Base-by-base conservation (phyloP, 2,113 vertebrate species). In the Pluvianellus socialis region DNA sequence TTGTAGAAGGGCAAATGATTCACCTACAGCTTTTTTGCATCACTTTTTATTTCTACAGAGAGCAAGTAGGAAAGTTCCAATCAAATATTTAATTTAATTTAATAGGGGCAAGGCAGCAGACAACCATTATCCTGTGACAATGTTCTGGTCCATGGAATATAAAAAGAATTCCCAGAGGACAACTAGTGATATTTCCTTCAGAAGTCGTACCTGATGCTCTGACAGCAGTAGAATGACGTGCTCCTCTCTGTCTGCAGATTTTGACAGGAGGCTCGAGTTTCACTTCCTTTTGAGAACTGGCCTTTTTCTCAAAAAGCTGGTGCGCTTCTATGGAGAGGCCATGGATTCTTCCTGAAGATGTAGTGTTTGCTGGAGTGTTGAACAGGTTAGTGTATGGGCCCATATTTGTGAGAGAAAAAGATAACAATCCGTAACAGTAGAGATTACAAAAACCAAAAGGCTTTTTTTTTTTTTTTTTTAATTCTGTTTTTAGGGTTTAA, bases 31-130 rank as follows among this genome's bases (percentile, higher is more conserved):
- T 42, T 24, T 71, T 88, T 95, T 80, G 27, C 67, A 87, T 71
- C 35, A 18, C 20, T 95, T 88, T 80, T 56, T 79, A n/a, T 92
- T 95, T 82, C 74, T 87, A 33, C 49, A 72, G 63, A 94, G 52
- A 63, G 44, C 16, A 76, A 90, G 52, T 62, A 75, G 33, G 38
- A 88, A 96, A 82, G 81, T 94, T 92, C 80, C 85, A 92, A 72
- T 86, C 40, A 95, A 81, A 77, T 93, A 92, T 79, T 96, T 88
- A 66, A 93, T 95, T 94, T 67, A 52, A 84, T 88, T 88, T 73
- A 61, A 94, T 76, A 85, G 44, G 74, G 58, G 47, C n/a, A 59
- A 91, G 53, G 59, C 73, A 66, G 85, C 74, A 95, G 89, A 65
- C 65, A 86, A 47, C 49, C 55, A 30, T 86, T 96, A 84, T 90